Conservation (phyloP, 1,140 invertebrate species). For the Cotesia chilonis region DNA sequence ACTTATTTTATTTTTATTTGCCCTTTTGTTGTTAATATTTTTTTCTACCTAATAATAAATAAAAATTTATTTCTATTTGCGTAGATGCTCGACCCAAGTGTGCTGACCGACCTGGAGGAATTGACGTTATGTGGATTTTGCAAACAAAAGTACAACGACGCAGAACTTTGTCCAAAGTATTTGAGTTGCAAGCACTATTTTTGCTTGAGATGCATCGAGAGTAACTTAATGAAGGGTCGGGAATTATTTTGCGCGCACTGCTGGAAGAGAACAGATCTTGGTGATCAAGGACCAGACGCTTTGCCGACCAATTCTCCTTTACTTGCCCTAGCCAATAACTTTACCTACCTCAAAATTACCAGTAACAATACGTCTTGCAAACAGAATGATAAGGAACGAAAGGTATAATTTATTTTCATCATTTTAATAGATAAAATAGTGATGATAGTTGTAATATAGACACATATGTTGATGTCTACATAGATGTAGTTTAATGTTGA, state of each 20-base stretch:
- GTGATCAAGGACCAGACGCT: slow-evolving; percentile 70
- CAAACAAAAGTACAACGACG: slow-evolving; percentile 76
- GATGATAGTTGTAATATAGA: not conserved
- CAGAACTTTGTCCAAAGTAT: slow-evolving; percentile 75
- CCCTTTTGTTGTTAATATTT: slow-evolving; percentile 5
- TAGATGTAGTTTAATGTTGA: slow-evolving; percentile 2
- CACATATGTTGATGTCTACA: not conserved
- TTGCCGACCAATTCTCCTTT: slow-evolving; percentile 74
- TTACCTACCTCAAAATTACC: slow-evolving; percentile 68
- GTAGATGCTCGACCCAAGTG: slow-evolving; percentile 65
- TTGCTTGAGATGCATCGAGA: slow-evolving; percentile 77
- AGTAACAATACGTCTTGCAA: slow-evolving; percentile 60
- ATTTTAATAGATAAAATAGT: not conserved
- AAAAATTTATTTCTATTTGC: slow-evolving; percentile 38
- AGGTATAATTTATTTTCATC: slow-evolving; percentile 52
- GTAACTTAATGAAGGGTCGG: slow-evolving; percentile 70
- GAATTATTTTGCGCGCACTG: slow-evolving; percentile 76
- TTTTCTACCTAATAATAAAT: not conserved
- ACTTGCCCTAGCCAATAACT: slow-evolving; percentile 70
- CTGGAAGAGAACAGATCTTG: slow-evolving; percentile 73
- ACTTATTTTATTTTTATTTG: not conserved
- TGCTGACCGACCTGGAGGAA: slow-evolving; percentile 74
- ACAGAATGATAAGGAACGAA: slow-evolving; percentile 65
- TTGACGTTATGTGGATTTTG: slow-evolving; percentile 75
- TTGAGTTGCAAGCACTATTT: slow-evolving; percentile 80